Evolutionary conservation across 2,888 invertebrate genomes (phyloP).

Genomic region (Macaria notata): DNA sequence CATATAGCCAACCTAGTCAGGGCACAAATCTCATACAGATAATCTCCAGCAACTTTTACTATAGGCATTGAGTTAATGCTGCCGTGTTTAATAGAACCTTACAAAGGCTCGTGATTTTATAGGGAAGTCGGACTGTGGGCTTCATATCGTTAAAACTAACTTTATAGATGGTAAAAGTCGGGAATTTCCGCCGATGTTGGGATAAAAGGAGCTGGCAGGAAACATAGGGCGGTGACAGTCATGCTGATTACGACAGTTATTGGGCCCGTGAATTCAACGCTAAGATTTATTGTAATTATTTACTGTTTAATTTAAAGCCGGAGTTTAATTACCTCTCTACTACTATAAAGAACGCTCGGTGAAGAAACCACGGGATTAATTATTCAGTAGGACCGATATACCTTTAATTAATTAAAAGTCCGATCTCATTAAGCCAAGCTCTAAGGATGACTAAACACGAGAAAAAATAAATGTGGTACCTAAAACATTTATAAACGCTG

Average conservation of each 20-base stretch:
- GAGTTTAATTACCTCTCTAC: too few relatives aligned
- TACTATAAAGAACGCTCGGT: too few relatives aligned
- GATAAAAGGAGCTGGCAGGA: slow-evolving; percentile 7
- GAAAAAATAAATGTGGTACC: too few relatives aligned
- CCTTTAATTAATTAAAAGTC: too few relatives aligned
- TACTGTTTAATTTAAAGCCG: too few relatives aligned
- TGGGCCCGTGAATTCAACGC: slow-evolving; percentile 1
- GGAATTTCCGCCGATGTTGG: slow-evolving; percentile 17
- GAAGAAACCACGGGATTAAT: too few relatives aligned
- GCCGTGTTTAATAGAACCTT: slow-evolving; percentile 55
- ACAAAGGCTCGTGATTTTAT: slow-evolving; percentile 55
- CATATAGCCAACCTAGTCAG: slow-evolving; percentile 65
- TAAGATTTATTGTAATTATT: slow-evolving; percentile 8
- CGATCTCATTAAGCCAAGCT: too few relatives aligned
- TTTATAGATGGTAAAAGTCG: slow-evolving; percentile 16
- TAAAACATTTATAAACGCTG: too few relatives aligned
- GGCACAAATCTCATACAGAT: slow-evolving; percentile 74
- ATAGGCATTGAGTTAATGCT: slow-evolving; percentile 57
- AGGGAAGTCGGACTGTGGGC: slow-evolving; percentile 41
- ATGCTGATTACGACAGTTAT: slow-evolving; percentile 9
- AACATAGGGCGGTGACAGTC: slow-evolving; percentile 6
- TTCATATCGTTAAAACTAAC: slow-evolving; percentile 25
- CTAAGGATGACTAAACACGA: too few relatives aligned
- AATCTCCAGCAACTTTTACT: slow-evolving; percentile 73
- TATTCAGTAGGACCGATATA: too few relatives aligned